Conservation (phyloP, 1,140 invertebrate species). For the Stratiolaelaps scimitus region DNA sequence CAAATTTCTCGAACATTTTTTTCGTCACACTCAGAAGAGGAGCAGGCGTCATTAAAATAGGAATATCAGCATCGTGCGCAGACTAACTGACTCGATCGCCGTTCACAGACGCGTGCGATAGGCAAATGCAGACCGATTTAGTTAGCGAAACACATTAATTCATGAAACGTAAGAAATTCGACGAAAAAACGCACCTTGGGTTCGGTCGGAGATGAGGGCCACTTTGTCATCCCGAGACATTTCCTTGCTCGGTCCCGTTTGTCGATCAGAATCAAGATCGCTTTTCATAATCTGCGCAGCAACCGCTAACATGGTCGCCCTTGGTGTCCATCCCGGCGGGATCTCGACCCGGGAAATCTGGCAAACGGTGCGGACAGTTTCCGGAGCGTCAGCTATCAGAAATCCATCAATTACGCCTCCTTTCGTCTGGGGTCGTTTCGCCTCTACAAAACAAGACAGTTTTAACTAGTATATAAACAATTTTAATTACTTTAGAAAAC, state of each 20-base stretch:
- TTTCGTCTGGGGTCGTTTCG: slow-evolving; percentile 31
- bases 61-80: too few relatives aligned
- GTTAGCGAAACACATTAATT: too few relatives aligned
- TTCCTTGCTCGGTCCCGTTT: neutral
- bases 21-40: too few relatives aligned
- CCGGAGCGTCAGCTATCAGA: neutral
- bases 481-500: too few relatives aligned
- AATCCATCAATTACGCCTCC: slow-evolving; percentile 30
- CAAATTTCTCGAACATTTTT: too few relatives aligned
- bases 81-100: too few relatives aligned
- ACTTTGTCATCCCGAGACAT: slow-evolving; percentile 14
- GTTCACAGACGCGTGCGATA: too few relatives aligned
- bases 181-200: neutral
- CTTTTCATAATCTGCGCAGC: neutral
- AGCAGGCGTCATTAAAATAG: too few relatives aligned
- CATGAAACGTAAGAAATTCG: neutral
- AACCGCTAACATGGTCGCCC: neutral
- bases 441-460: too few relatives aligned
- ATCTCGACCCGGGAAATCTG: neutral
- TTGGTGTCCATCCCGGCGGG: slow-evolving; percentile 8
- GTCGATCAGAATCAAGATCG: neutral
- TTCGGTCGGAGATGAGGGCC: neutral
- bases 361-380: too few relatives aligned
- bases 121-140: too few relatives aligned
- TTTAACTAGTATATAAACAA: too few relatives aligned